Evolutionary conservation across 92 coral and sea anemone species (phyloP).

Genomic region (Siderastrea radians): DNA sequence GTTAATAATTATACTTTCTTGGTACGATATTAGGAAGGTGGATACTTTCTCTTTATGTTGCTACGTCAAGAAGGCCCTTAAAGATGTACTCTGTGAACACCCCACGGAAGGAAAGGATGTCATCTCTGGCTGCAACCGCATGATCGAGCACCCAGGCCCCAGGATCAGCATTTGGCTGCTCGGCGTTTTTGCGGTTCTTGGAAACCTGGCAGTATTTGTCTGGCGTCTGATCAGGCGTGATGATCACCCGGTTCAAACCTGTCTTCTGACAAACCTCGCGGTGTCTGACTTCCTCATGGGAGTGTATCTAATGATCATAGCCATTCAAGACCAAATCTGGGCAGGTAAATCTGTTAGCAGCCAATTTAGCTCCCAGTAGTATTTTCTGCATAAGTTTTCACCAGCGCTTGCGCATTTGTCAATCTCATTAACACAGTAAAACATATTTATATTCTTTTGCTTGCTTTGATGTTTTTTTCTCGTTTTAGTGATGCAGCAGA

Average conservation of each 20-base stretch:
- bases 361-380: neutral
- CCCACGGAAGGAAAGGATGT: conserved; percentile 21
- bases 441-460: no score
- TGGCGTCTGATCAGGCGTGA: conserved; percentile 62
- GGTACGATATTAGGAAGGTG: conserved; percentile 40
- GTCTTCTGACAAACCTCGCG: conserved; percentile 77
- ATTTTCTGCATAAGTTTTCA: neutral
- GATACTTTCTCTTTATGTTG: conserved; percentile 75
- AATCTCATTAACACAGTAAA: no score
- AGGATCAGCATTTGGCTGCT: conserved; percentile 70
- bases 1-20: no score
- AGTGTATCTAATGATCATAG: conserved; percentile 69
- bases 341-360: conserved; percentile 4
- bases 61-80: conserved; percentile 44
- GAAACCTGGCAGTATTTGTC: conserved; percentile 21
- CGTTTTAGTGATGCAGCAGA: no score
- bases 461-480: no score
- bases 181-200: conserved; percentile 37
- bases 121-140: conserved; percentile 75
- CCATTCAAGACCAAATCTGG: conserved; percentile 58
- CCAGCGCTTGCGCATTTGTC: no score
- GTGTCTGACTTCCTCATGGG: conserved; percentile 67
- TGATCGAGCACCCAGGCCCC: conserved; percentile 59
- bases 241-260: conserved; percentile 69
- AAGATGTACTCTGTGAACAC: conserved; percentile 33